Percentiles rank a stretch among this genome's conserved stretches.
phyloP scores from a whole-genome alignment of 2,888 invertebrate species.

The Eilema griseolum region DNA sequence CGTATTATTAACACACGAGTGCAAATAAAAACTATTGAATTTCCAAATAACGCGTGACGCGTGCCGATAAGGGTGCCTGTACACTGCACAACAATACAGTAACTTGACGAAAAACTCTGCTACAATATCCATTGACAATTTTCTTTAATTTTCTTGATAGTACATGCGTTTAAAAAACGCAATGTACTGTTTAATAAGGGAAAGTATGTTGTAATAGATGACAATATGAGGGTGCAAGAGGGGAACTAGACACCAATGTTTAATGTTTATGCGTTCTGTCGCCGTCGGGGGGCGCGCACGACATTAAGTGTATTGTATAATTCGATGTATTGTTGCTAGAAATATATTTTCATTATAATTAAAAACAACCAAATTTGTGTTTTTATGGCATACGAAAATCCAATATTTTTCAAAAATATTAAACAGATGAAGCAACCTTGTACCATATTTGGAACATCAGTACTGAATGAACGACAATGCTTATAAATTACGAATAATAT shows the following conservation, averaged over 20 bases:
- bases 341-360: background rate
- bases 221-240: slow-evolving; percentile 31
- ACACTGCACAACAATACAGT: slow-evolving; percentile 39
- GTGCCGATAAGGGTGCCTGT: slow-evolving; percentile 56
- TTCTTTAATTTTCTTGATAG: background rate
- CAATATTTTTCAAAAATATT: no score
- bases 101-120: no score
- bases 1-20: slow-evolving; percentile 38
- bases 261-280: slow-evolving; percentile 62
- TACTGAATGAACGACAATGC: background rate
- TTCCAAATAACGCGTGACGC: slow-evolving; percentile 47
- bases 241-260: slow-evolving; percentile 52
- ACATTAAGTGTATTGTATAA: slow-evolving; percentile 29
- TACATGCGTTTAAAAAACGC: slow-evolving; percentile 12
- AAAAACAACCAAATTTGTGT: no score
- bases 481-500: background rate
- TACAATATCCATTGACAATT: background rate
- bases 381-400: no score
- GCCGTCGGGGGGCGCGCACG: slow-evolving; percentile 43
- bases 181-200: slow-evolving; percentile 30
- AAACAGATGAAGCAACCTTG: background rate
- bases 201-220: slow-evolving; percentile 33
- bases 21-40: slow-evolving; percentile 49
- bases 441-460: background rate
- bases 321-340: slow-evolving; percentile 18